Percentiles rank a stretch among this genome's conserved stretches.
phyloP scores from a whole-genome alignment of 2,113 vertebrate genomes.

The Corydoras maculifer region DNA sequence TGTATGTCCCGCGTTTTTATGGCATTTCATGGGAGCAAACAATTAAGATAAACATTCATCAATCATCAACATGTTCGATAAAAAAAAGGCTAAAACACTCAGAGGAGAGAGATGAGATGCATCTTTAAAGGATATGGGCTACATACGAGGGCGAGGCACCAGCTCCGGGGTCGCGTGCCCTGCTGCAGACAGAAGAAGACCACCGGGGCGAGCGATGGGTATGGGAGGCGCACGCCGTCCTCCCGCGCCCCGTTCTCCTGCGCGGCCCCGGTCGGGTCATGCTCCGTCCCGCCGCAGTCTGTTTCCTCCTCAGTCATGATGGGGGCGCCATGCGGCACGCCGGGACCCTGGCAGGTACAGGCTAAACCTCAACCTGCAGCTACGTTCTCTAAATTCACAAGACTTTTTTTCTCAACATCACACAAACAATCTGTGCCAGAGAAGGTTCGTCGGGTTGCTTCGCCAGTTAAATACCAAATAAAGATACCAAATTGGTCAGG shows the following conservation, averaged over 20 bases:
- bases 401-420: not conserved
- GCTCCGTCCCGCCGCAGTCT: conserved; percentile 14
- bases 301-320: conserved; percentile 22
- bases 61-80: no score
- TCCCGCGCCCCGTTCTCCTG: not conserved
- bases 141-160: conserved; percentile 92
- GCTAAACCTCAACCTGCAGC: not conserved
- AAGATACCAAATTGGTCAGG: no score
- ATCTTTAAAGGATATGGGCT: conserved; percentile 87
- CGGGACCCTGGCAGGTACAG: conserved; percentile 11
- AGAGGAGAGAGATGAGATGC: not conserved
- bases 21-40: no score
- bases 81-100: not conserved
- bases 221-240: conserved; percentile 69
- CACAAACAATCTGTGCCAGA: no score
- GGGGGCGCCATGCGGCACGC: conserved; percentile 12
- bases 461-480: no score
- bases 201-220: conserved; percentile 83
- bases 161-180: conserved; percentile 88
- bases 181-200: conserved; percentile 93
- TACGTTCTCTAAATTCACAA: not conserved
- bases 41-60: no score
- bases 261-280: not conserved
- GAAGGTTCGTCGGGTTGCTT: no score
- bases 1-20: no score